These are phyloP conservation scores for Poeciliopsis infans DNA, from an alignment of 2,797 vertebrate genomes.

Conservation along the genomic window DNA sequence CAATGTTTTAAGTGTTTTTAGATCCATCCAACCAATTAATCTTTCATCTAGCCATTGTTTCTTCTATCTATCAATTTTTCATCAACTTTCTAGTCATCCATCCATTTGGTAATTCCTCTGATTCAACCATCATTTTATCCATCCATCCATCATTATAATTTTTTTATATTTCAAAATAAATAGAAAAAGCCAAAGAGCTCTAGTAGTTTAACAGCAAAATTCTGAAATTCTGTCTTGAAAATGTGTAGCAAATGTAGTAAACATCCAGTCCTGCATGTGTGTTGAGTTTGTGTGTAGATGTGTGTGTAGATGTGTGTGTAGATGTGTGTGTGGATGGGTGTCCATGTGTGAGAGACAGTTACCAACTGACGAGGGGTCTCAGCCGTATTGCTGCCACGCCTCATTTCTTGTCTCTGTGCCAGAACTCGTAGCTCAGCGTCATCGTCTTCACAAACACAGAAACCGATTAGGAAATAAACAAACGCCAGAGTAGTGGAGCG, in stretches of 20 bases:
- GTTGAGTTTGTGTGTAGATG: not conserved
- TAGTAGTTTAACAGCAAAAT: not conserved
- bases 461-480: constrained; percentile 5
- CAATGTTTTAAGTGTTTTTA: not conserved
- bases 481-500: not conserved
- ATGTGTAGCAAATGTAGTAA: not conserved
- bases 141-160: not conserved
- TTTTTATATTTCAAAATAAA: not conserved
- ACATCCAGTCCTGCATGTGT: not conserved
- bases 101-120: not conserved
- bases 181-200: not conserved
- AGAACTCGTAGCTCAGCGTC: not conserved
- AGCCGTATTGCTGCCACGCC: constrained; percentile 17
- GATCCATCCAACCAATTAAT: not conserved
- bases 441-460: not conserved
- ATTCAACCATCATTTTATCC: not conserved
- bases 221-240: not conserved
- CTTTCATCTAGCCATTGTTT: not conserved
- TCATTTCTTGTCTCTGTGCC: constrained; percentile 13
- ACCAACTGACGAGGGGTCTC: not conserved
- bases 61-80: not conserved
- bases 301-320: not conserved
- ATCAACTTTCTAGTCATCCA: no score
- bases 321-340: not conserved
- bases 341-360: not conserved